phyloP scores from a whole-genome alignment of 92 coral and sea anemone genomes.

The Zoanthus sansibaricus region DNA sequence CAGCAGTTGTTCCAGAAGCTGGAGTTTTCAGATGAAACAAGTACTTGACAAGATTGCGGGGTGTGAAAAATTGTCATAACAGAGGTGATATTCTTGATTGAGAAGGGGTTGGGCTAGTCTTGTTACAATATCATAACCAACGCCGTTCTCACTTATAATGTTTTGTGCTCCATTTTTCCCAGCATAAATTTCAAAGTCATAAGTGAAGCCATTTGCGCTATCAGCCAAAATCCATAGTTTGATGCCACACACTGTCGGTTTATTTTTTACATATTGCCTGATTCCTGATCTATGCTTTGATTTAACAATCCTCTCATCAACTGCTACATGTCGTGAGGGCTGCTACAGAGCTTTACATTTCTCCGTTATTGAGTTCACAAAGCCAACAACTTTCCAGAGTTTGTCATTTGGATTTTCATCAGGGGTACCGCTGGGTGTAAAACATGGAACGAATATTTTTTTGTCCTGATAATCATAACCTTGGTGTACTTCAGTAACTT shows the following conservation, averaged over 20 bases:
- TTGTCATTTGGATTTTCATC: conserved; percentile 60
- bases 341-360: conserved; percentile 64
- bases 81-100: conserved; percentile 72
- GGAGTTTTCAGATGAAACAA: conserved; percentile 12
- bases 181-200: conserved; percentile 60
- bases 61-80: conserved; percentile 49
- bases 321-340: conserved; percentile 66
- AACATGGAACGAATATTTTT: too few species aligned
- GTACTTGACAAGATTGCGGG: conserved; percentile 9
- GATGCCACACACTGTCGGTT: conserved; percentile 51
- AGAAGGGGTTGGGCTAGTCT: conserved; percentile 48
- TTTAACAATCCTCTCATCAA: conserved; percentile 74
- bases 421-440: too few species aligned
- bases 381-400: conserved; percentile 55
- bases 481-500: too few species aligned
- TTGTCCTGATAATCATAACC: too few species aligned
- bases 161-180: conserved; percentile 64
- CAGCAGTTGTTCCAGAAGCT: conserved; percentile 21
- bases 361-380: conserved; percentile 51
- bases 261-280: conserved; percentile 66
- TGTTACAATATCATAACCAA: conserved; percentile 79
- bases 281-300: conserved; percentile 72
- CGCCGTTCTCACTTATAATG: conserved; percentile 54
- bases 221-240: conserved; percentile 68
- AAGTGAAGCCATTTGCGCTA: conserved; percentile 68